phyloP scores from a whole-genome alignment of 2,113 vertebrate genomes.

The Entelurus aequoreus region DNA sequence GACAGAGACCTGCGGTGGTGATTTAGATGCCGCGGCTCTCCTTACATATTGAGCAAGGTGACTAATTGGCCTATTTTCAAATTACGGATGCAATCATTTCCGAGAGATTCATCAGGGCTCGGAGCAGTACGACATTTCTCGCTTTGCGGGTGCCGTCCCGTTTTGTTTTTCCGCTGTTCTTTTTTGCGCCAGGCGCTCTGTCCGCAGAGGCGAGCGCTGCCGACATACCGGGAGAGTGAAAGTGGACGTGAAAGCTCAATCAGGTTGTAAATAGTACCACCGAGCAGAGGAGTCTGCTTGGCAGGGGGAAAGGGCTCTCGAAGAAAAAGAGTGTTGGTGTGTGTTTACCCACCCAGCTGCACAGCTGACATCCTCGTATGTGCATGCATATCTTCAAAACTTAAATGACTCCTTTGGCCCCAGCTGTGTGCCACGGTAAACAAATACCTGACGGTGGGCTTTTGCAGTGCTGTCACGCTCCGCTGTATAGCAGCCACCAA shows the following conservation, averaged over 20 bases:
- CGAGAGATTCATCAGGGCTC: conserved; percentile 22
- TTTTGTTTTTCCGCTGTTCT: conserved; percentile 26
- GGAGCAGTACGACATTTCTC: conserved; percentile 6
- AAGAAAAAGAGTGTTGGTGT: too few relatives aligned
- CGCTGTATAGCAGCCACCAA: conserved; percentile 27
- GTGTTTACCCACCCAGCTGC: too few relatives aligned
- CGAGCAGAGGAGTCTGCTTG: conserved; percentile 60
- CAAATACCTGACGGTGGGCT: conserved; percentile 35
- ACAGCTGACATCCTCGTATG: too few relatives aligned
- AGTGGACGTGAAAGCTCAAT: conserved; percentile 72
- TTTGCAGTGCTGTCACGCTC: conserved; percentile 45
- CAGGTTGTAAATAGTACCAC: conserved; percentile 67
- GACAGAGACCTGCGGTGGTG: conserved; percentile 27
- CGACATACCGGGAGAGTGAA: conserved; percentile 53
- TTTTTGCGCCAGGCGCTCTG: conserved; percentile 9
- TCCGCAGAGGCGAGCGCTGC: conserved; percentile 11
- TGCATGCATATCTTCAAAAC: conserved; percentile 19
- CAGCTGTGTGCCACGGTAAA: conserved; percentile 33
- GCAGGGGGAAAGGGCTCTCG: conserved; percentile 38
- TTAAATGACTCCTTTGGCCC: background rate
- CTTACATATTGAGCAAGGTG: conserved; percentile 36
- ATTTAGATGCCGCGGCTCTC: conserved; percentile 37
- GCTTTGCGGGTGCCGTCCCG: conserved; percentile 4
- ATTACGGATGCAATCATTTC: conserved; percentile 18
- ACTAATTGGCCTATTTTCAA: conserved; percentile 39